Evolutionary conservation across 2,888 invertebrate genomes (phyloP).

Genomic region (Acronicta alni): DNA sequence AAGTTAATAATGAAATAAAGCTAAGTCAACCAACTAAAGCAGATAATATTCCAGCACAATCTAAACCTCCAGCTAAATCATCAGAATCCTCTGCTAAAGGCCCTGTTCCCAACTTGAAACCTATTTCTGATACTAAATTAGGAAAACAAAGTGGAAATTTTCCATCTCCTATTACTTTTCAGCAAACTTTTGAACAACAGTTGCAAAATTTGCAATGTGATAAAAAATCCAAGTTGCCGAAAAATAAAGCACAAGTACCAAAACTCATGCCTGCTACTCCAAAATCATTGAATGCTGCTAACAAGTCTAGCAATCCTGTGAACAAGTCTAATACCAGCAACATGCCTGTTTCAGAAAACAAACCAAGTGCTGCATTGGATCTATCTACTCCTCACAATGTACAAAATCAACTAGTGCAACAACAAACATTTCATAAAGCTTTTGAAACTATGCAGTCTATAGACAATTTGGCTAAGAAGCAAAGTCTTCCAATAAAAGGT

Average conservation of each 20-base stretch:
- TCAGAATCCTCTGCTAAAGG: constrained; percentile 83
- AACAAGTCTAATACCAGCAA: constrained; percentile 66
- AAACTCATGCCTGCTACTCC: constrained; percentile 83
- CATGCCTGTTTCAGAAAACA: constrained; percentile 66
- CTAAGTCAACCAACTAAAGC: constrained; percentile 58
- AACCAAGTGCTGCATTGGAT: constrained; percentile 82
- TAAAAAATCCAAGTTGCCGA: constrained; percentile 81
- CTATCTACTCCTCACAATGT: constrained; percentile 84
- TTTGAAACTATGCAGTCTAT: constrained; percentile 88
- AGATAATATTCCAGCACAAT: constrained; percentile 63
- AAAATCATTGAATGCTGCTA: constrained; percentile 78
- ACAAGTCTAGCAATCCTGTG: constrained; percentile 70
- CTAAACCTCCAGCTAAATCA: constrained; percentile 66
- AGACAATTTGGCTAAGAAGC: constrained; percentile 86
- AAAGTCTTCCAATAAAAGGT: constrained; percentile 77
- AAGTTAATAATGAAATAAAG: constrained; percentile 64
- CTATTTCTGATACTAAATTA: constrained; percentile 84
- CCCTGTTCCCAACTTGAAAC: constrained; percentile 86
- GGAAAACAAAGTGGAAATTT: constrained; percentile 79
- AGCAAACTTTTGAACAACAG: constrained; percentile 87
- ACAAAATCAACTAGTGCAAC: constrained; percentile 79
- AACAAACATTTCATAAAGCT: constrained; percentile 79
- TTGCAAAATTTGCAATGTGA: constrained; percentile 80
- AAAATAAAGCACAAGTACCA: constrained; percentile 85
- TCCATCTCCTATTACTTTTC: constrained; percentile 84